Conservation (phyloP, 1,140 invertebrate genomes). For the Drosophila bifasciata region DNA sequence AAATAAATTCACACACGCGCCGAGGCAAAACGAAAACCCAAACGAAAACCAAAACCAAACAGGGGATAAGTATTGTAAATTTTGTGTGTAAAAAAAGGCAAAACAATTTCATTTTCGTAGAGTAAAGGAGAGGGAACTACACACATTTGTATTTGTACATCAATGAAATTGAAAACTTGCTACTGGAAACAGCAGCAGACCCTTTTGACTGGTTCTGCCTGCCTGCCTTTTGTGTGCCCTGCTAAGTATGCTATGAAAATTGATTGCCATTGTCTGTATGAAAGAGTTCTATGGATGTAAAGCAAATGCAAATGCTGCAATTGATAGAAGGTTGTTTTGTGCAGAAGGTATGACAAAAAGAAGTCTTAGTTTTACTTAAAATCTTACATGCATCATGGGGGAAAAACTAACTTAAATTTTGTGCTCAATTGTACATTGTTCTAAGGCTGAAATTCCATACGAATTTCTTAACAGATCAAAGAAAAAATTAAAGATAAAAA, state of each 20-base stretch:
- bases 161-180: slow-evolving; percentile 72
- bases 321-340: no score
- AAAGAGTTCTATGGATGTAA: no score
- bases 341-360: no score
- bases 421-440: no score
- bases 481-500: no score
- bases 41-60: slow-evolving; percentile 22
- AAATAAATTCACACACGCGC: slow-evolving; percentile 72
- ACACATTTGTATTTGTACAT: slow-evolving; percentile 17
- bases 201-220: background rate
- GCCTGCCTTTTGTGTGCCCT: slow-evolving; percentile 3
- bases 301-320: no score
- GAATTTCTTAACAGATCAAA: no score
- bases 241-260: background rate
- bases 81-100: slow-evolving; percentile 56
- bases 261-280: no score
- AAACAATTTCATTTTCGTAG: slow-evolving; percentile 68
- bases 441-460: no score
- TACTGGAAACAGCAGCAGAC: slow-evolving; percentile 10
- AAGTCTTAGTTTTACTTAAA: no score
- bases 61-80: slow-evolving; percentile 37
- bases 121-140: slow-evolving; percentile 1
- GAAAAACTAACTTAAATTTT: no score
- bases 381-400: no score
- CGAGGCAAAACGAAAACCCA: slow-evolving; percentile 14